phyloP scores from a whole-genome alignment of 2,797 vertebrate species.

The Lutjanus campechanus region DNA sequence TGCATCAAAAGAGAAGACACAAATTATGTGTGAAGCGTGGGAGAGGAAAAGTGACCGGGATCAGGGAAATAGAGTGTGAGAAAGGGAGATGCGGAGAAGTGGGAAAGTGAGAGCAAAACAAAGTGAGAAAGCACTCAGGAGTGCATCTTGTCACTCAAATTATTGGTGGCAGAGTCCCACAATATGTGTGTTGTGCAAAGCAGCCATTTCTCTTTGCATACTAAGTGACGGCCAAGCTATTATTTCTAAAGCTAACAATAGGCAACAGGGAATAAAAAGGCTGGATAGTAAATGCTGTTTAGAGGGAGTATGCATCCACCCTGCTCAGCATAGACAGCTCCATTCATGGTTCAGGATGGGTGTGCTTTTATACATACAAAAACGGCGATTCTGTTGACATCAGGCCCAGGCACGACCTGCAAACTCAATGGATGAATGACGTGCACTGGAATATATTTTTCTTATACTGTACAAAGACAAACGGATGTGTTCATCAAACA shows the following conservation, averaged over 20 bases:
- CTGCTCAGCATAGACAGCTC: conserved; percentile 25
- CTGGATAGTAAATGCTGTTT: conserved; percentile 56
- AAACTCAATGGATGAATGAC: conserved; percentile 42
- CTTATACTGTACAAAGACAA: conserved; percentile 33
- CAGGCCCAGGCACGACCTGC: conserved; percentile 38
- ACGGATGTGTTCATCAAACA: conserved; percentile 42
- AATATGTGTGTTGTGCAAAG: conserved; percentile 53
- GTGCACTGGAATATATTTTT: conserved; percentile 9
- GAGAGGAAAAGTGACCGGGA: conserved; percentile 65
- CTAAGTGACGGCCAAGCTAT: conserved; percentile 61
- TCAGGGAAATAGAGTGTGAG: conserved; percentile 65
- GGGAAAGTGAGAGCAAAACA: conserved; percentile 62
- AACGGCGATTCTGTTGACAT: conserved; percentile 35
- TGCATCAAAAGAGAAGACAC: conserved; percentile 64
- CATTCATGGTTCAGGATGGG: conserved; percentile 39
- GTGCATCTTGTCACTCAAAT: conserved; percentile 72
- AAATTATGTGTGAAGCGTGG: conserved; percentile 72
- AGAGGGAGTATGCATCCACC: conserved; percentile 33
- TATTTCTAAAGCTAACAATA: conserved; percentile 65
- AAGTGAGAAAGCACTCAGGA: conserved; percentile 73
- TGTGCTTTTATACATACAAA: conserved; percentile 39
- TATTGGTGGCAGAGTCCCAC: conserved; percentile 59
- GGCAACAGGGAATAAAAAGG: conserved; percentile 50
- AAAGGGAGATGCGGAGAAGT: conserved; percentile 49
- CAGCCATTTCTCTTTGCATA: conserved; percentile 67